Evolutionary conservation across 2,797 vertebrate genomes (phyloP).

Genomic region (Phoeniculus purpureus): DNA sequence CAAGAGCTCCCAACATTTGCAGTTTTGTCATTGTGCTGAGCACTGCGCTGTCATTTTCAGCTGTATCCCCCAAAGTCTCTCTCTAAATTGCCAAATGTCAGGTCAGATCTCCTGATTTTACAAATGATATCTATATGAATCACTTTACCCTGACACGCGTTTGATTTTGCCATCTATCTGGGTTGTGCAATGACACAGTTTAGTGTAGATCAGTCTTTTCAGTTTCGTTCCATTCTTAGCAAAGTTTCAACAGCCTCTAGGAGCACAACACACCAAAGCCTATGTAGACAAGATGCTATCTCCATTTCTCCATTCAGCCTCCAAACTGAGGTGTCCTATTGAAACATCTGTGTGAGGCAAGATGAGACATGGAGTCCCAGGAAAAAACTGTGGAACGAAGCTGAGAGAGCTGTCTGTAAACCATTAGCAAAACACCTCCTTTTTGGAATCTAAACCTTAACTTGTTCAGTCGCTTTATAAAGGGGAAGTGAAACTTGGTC

Average conservation of each 20-base stretch:
- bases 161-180: not conserved
- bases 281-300: not conserved
- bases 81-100: constrained; percentile 4
- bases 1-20: not conserved
- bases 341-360: not conserved
- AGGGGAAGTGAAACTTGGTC: not conserved
- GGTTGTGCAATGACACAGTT: not conserved
- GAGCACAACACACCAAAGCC: not conserved
- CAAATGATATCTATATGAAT: not conserved
- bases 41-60: not conserved
- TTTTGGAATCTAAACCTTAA: not conserved
- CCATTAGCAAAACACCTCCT: not conserved
- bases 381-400: not conserved
- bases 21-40: not conserved
- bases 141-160: not conserved
- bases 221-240: not conserved
- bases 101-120: not conserved
- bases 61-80: not conserved
- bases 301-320: not conserved
- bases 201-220: not conserved
- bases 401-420: not conserved
- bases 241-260: not conserved
- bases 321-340: not conserved
- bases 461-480: not conserved
- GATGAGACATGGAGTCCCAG: not conserved